Evolutionary conservation across 2,797 vertebrate genomes (phyloP).

Genomic region (Myioborus miniatus): DNA sequence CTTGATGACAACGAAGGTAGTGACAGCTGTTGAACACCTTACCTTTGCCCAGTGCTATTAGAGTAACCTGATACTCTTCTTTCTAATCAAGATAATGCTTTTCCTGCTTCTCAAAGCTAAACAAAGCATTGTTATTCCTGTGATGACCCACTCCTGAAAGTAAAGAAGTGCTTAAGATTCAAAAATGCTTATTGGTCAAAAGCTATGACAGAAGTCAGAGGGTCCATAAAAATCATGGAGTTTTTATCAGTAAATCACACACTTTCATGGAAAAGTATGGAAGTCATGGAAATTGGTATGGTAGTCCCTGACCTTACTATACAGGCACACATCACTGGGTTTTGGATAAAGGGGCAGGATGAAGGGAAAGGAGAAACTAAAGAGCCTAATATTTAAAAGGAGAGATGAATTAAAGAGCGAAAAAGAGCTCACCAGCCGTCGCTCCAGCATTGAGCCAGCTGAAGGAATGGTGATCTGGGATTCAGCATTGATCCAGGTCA

Average conservation of each 20-base stretch:
- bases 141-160: neutral
- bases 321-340: neutral
- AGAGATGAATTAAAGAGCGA: neutral
- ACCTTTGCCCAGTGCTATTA: neutral
- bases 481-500: neutral
- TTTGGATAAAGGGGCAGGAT: neutral
- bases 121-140: neutral
- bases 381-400: neutral
- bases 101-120: neutral
- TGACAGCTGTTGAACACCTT: neutral
- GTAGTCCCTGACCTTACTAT: neutral
- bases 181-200: neutral
- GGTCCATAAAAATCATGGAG: neutral
- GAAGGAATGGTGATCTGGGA: neutral
- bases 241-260: neutral
- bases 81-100: neutral
- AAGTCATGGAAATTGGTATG: neutral
- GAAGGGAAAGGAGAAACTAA: neutral
- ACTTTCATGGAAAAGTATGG: neutral
- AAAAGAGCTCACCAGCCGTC: neutral
- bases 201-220: neutral
- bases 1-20: neutral
- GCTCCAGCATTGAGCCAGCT: neutral
- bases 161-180: neutral
- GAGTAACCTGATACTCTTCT: neutral